A percentile compares a stretch with the other conserved stretches of the same genome.
These are phyloP conservation scores for Amblyraja radiata DNA, from an alignment of 2,797 vertebrate species.

Conservation along the genomic window DNA sequence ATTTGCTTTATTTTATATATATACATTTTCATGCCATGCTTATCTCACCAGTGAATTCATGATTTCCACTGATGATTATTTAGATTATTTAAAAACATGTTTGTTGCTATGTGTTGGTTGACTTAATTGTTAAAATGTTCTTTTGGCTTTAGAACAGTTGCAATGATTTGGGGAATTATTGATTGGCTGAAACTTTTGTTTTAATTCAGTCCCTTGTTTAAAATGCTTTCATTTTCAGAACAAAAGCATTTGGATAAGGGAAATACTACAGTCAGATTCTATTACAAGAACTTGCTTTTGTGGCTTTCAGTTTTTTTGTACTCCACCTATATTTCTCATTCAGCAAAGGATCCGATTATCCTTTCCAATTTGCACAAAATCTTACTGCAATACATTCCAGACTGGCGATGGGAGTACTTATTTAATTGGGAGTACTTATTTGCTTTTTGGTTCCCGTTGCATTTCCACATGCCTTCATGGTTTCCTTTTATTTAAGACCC, in stretches of 20 bases:
- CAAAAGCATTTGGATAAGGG: background rate
- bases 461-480: too few relatives aligned
- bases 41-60: too few relatives aligned
- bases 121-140: too few relatives aligned
- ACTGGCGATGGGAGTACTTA: background rate
- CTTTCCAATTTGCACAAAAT: background rate
- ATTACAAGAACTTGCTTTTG: background rate
- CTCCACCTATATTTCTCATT: background rate
- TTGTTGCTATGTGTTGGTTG: background rate
- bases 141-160: too few relatives aligned
- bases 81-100: background rate
- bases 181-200: background rate
- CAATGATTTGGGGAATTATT: background rate
- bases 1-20: too few relatives aligned
- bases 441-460: background rate
- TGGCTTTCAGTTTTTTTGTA: background rate
- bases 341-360: background rate
- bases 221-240: background rate
- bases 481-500: too few relatives aligned
- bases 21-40: too few relatives aligned
- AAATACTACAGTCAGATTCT: background rate
- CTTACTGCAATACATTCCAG: background rate
- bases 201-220: slow-evolving; percentile 10
- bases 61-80: background rate
- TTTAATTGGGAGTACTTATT: too few relatives aligned